phyloP scores from a whole-genome alignment of 2,888 invertebrate species.

The Drosophila eohydei region DNA sequence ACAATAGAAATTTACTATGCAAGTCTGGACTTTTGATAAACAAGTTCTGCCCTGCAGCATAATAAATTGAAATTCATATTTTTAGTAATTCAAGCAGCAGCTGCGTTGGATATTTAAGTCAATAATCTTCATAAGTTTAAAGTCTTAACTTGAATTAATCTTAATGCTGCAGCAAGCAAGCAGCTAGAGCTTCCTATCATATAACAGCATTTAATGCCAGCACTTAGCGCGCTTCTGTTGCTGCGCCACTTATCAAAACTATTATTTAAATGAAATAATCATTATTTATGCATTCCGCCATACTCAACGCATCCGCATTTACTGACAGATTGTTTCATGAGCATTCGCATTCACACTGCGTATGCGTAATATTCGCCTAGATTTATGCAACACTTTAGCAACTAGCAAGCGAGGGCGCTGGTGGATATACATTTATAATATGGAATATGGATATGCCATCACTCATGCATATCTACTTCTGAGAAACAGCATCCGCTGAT shows the following conservation, averaged over 20 bases:
- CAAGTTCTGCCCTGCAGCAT: not conserved
- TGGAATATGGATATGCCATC: constrained; percentile 48
- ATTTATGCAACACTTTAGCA: constrained; percentile 56
- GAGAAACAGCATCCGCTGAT: constrained; percentile 25
- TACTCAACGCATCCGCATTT: constrained; percentile 9
- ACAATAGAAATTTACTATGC: no score
- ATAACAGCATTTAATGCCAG: constrained; percentile 32
- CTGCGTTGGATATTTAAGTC: not conserved
- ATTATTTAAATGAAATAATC: constrained; percentile 56
- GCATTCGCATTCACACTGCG: constrained; percentile 22
- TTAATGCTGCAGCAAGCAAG: not conserved
- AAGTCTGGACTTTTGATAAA: constrained; percentile 2
- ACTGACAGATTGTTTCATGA: constrained; percentile 45
- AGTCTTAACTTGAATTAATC: no score
- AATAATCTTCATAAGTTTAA: not conserved
- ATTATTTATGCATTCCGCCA: constrained; percentile 45
- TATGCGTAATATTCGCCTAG: constrained; percentile 62
- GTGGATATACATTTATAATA: constrained; percentile 35
- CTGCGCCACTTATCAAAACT: constrained; percentile 34
- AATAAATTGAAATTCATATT: not conserved
- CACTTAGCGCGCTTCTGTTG: not conserved
- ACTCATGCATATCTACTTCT: constrained; percentile 50
- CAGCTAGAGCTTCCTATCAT: not conserved
- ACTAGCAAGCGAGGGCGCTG: not conserved
- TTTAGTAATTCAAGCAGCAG: not conserved